Evolutionary conservation across 64 coral and sea anemone genomes (phyloP), one percentile per base, ranked within the genome.

Genomic region (Montipora efflorescens): DNA sequence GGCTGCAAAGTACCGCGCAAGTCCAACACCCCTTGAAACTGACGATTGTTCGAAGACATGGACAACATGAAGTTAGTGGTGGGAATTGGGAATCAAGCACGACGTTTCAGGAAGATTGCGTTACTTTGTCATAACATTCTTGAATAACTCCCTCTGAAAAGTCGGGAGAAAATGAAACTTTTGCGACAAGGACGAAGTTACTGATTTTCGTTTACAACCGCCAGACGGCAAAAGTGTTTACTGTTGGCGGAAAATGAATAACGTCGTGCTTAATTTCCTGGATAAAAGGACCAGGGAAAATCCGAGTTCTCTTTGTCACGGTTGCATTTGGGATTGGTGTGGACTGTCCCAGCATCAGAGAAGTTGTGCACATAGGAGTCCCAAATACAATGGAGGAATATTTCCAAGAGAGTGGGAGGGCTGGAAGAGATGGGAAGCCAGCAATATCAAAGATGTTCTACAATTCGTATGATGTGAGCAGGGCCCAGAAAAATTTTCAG

Each of bases 291-390:
- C 67, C 67, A 70, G 67, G 67, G 67, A 90, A 90, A 84, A 28
- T 87, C 23, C 61, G 93, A 79, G 68, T 95, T n/a, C 21, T 95
- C 18, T 87, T 95, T 90, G 86, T 76, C 6, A 95, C 93, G 7
- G 58, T 95, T 7, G 93, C 93, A 55, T 91, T 95, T 91, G 80
- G 93, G 3, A 91, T 95, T 91, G 93, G 93, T 50, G 15, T 95
- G 25, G 88, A 95, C 74, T 84, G 77, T 18, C 53, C 47, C 8
- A 12, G 84, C 22, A 91, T 95, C 21, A 67, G 81, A 80, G 72
- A 77, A 25, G 93, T 95, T 8, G 71, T 95, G 5, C 93, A 95
- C 48, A 91, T 91, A 53, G 94, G 94, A 18, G 76, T 91, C 0
- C 88, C 94, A 10, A 46, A 74, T 46, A 95, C 58, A 12, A 84